Base-by-base conservation (phyloP, 2,797 vertebrate genomes). In the Sebastiscus tertius region DNA sequence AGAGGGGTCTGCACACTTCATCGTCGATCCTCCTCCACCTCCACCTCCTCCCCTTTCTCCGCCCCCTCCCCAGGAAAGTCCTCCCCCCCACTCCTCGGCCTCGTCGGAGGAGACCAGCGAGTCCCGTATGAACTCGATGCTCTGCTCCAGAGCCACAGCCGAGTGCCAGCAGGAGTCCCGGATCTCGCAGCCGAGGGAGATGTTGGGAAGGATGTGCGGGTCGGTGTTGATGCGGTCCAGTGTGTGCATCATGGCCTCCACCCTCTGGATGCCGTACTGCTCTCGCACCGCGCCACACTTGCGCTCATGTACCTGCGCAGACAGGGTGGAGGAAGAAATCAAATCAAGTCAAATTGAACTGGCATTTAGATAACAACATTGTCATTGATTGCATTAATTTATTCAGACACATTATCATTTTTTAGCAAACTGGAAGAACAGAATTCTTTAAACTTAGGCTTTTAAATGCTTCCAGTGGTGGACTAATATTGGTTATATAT, bases 161-260 rank as follows among this genome's bases (percentile, higher is more conserved):
- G 98, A 98, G 94, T 99, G 97, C 99, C 99, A 99, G 77, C 99
- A 99, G 6, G 99, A 99, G 92, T 99, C 99, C 11, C 97, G 96
- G 92, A 99, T 99, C 95, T 99, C 99, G 60, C 99, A 99, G 88
- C 99, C 99, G 59, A 99, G 90, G 0, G 96, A 97, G 88, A 99
- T 98, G 92, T 99, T 99, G 79, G 99, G 98, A 83, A 99, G 92
- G 79, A 99, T 95, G 5, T 94, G 87, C 8, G 95, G 96, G 90
- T 99, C 97, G 4, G 95, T 91, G 26, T 99, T 99, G 94, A 99
- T 99, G 84, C 97, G 96, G 82, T 99, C 99, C 80, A 99, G 93
- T 0, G 99, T 98, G 82, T 98, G 96, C 87, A 99, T 95, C 99
- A 99, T 99, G 69, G 99, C 99, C 87, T 99, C 98, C 91, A 99